These are phyloP conservation scores for Taeniopygia guttata DNA, from an alignment of 2,797 vertebrate species.

Conservation along the genomic window DNA sequence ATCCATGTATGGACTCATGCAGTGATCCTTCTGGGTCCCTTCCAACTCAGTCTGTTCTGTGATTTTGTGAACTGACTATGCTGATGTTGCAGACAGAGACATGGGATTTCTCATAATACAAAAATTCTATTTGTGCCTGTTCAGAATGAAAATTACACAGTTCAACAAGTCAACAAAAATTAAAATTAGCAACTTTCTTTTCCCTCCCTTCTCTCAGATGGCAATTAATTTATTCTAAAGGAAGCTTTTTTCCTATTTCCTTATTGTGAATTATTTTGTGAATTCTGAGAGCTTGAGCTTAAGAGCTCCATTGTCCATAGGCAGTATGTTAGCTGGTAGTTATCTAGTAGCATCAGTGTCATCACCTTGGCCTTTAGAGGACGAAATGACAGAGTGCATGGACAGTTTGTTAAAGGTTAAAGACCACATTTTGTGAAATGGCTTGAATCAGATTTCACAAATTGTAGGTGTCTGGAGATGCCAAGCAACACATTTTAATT, in stretches of 20 bases:
- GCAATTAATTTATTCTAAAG: neutral
- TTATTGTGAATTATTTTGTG: neutral
- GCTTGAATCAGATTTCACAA: neutral
- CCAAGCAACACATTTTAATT: neutral
- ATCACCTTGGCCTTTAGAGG: neutral
- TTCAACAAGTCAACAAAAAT: neutral
- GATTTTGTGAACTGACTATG: neutral
- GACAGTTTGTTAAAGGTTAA: neutral
- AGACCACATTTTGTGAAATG: neutral
- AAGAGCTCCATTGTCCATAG: neutral
- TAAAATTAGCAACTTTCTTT: neutral
- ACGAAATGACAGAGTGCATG: neutral
- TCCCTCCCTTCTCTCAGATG: neutral
- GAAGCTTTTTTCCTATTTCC: neutral
- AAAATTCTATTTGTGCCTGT: neutral
- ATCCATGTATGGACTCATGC: neutral
- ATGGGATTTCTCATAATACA: neutral
- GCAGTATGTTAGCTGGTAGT: neutral
- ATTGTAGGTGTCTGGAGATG: neutral
- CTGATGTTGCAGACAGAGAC: neutral
- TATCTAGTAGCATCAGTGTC: neutral
- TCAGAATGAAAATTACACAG: neutral
- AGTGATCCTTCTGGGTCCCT: neutral
- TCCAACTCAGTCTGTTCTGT: neutral
- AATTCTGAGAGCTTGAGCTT: neutral